Percentiles rank a stretch among this genome's conserved stretches.
These are phyloP conservation scores for Palythoa grandiflora DNA, from an alignment of 92 coral and sea anemone genomes.

Conservation along the genomic window DNA sequence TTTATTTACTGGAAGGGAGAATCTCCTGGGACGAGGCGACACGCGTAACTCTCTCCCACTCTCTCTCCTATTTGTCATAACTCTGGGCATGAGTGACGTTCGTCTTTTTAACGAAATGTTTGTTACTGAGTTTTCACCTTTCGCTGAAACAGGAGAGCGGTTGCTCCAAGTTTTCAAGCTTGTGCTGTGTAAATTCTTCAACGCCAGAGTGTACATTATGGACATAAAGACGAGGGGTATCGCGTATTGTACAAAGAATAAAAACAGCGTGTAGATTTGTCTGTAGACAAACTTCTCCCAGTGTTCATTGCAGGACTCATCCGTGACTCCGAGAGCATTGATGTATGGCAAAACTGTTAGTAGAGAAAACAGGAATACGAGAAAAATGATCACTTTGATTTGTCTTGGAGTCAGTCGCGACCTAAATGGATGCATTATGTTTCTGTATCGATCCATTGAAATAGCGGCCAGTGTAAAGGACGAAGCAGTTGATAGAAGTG, in stretches of 20 bases:
- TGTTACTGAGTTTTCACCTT: not conserved
- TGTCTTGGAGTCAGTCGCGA: conserved; percentile 77
- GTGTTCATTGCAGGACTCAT: conserved; percentile 65
- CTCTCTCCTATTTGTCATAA: not conserved
- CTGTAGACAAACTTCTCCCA: conserved; percentile 76
- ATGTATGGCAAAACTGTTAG: conserved; percentile 82
- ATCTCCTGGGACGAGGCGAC: conserved; percentile 14
- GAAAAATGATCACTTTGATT: conserved; percentile 73
- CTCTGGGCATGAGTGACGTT: conserved; percentile 12
- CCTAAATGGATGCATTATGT: conserved; percentile 92
- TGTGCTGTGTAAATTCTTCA: conserved; percentile 75
- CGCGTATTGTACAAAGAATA: conserved; percentile 82
- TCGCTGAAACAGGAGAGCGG: conserved; percentile 16
- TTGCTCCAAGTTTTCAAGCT: conserved; percentile 61
- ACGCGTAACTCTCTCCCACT: not conserved
- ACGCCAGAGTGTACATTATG: conserved; percentile 80
- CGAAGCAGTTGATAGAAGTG: conserved; percentile 85
- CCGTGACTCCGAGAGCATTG: conserved; percentile 59
- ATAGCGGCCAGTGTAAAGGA: conserved; percentile 90
- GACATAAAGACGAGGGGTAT: conserved; percentile 83
- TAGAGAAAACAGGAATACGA: conserved; percentile 68
- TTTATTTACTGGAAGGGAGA: conserved; percentile 32
- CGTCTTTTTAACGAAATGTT: not conserved
- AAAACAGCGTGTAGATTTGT: conserved; percentile 74
- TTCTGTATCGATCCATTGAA: conserved; percentile 93